Percentiles rank a stretch among this genome's conserved stretches.
These are phyloP conservation scores for Microtus californicus DNA, from an alignment of 2,797 vertebrate genomes.

Conservation along the genomic window DNA sequence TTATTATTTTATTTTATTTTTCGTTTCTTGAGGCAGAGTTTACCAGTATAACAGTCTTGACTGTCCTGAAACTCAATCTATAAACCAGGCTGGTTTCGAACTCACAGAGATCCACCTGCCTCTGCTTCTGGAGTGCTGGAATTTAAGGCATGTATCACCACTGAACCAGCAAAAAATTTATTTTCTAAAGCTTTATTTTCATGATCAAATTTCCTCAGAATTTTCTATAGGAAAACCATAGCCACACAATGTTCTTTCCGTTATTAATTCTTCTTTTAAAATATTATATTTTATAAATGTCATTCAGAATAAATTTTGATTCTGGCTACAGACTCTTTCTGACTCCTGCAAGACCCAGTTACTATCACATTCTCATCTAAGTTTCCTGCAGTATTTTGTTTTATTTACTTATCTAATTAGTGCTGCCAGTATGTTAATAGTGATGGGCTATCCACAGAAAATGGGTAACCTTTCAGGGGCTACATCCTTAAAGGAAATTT, in stretches of 20 bases:
- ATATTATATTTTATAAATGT: neutral
- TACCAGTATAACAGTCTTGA: neutral
- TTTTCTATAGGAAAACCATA: neutral
- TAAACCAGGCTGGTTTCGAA: neutral
- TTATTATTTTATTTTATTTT: neutral
- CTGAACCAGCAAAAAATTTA: neutral
- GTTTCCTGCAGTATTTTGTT: neutral
- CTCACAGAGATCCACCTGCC: neutral
- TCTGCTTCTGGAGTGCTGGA: neutral
- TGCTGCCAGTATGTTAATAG: neutral
- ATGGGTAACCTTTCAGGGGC: too few species aligned
- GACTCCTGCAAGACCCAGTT: neutral
- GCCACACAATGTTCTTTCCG: neutral
- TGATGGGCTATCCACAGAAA: too few species aligned
- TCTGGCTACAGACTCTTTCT: neutral
- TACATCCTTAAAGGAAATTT: too few species aligned
- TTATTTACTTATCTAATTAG: neutral
- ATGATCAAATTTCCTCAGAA: neutral
- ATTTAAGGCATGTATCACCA: neutral
- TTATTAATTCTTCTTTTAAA: neutral
- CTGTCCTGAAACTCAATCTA: neutral
- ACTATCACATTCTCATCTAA: neutral
- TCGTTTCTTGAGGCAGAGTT: neutral
- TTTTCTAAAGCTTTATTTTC: constrained; percentile 9
- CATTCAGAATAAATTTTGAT: neutral